Base-by-base conservation (phyloP, 2,888 invertebrate genomes). In the Lacanobia wlatinum region DNA sequence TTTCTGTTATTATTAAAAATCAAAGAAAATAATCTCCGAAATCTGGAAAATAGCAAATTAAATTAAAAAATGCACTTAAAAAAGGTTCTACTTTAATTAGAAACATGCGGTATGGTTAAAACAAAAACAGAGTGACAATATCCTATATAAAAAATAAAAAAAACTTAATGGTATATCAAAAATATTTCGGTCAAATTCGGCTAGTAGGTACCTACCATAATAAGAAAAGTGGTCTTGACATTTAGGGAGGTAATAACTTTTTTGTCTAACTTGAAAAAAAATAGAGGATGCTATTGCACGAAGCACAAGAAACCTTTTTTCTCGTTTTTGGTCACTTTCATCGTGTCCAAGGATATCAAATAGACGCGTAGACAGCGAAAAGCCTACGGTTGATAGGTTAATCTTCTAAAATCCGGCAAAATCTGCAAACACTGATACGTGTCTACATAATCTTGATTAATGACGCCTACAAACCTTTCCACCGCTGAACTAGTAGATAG, bases 391-490 rank as follows among this genome's bases (percentile, higher is more conserved):
- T 92, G 87, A 84, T 79, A 80, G 72, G 82, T 81, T 94, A 94
- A 95, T 94, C 95, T 92, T 76, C 75, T 64, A 88, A 93, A 94
- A 94, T 91, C 94, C 92, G 79, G 40, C 84, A 84, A 90, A 94
- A 93, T 92, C 91, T 89, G 93, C 90, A 93, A 94, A 95, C 94
- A 94, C 73, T 83, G 91, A 90, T 90, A 91, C 85, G 89, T 86
- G 90, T 91, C 90, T 70, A 87, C 88, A 87, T 94, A 92, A 95
- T 93, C 90, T 90, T 95, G 95, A 95, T 94, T 93, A 95, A 95
- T 95, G 90, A 88, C 88, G 58, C 43, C 52, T 76, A 67, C 10
- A 67, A 82, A 83, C 73, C 70, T 82, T 85, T 82, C 73, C 84
- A 83, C 46, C 7, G 58, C 68, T 34, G 21, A 61, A 76, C 70